Percentiles rank a stretch among this genome's conserved stretches.
phyloP scores from a whole-genome alignment of 2,888 invertebrate genomes.

The Eristalinus aeneus region DNA sequence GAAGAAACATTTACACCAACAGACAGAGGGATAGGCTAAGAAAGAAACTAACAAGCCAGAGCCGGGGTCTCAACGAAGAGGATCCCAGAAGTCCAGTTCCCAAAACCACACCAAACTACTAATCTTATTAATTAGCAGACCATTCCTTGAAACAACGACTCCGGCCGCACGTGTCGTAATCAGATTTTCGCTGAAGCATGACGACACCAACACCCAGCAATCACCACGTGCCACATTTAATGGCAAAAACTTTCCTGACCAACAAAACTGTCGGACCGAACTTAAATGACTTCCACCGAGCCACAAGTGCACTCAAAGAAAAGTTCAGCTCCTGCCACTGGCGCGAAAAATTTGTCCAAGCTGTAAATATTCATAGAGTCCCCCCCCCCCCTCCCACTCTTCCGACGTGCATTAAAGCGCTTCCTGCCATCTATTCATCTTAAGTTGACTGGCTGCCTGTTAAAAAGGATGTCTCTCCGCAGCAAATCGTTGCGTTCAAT shows the following conservation, averaged over 20 bases:
- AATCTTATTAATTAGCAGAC: background rate
- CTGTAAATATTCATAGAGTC: constrained; percentile 50
- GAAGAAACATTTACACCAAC: background rate
- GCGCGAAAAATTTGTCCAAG: constrained; percentile 53
- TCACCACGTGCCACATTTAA: background rate
- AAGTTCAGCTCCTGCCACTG: background rate
- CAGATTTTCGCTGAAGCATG: background rate
- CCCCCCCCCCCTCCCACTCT: background rate
- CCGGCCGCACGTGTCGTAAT: background rate
- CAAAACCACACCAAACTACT: background rate
- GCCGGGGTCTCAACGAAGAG: too few relatives aligned
- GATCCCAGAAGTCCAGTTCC: too few relatives aligned
- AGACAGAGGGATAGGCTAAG: too few relatives aligned
- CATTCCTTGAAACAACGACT: background rate
- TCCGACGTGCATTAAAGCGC: constrained; percentile 46
- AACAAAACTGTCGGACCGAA: background rate
- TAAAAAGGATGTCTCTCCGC: constrained; percentile 61
- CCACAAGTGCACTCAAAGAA: constrained; percentile 19
- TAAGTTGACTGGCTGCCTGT: constrained; percentile 42
- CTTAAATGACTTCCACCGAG: background rate
- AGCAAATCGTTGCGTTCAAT: constrained; percentile 67
- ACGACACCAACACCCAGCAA: background rate
- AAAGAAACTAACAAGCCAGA: too few relatives aligned
- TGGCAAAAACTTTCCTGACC: background rate
- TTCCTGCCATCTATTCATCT: constrained; percentile 68